Conservation (phyloP, 2,888 invertebrate species). For the Cheilosia grossa region DNA sequence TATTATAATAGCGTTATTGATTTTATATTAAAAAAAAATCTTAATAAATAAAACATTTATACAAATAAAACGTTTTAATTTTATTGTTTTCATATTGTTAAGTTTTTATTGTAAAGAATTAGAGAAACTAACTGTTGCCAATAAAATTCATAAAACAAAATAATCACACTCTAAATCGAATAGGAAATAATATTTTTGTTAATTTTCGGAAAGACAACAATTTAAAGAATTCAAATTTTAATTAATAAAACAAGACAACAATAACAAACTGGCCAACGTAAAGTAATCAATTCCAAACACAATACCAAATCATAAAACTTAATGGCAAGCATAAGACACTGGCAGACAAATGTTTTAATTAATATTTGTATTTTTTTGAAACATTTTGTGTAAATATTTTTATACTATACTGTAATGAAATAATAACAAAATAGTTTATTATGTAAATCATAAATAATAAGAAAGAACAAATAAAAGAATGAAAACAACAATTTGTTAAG, state of each 20-base stretch:
- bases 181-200: background rate
- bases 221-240: background rate
- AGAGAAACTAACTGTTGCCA: conserved; percentile 13
- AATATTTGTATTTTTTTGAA: conserved; percentile 50
- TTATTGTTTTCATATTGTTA: conserved; percentile 45
- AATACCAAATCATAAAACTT: conserved; percentile 13
- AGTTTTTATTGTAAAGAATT: conserved; percentile 46
- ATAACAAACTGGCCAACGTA: conserved; percentile 9
- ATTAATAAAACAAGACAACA: background rate
- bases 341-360: conserved; percentile 20
- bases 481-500: conserved; percentile 32
- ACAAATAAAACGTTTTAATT: conserved; percentile 29
- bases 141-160: conserved; percentile 1
- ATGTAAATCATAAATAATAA: conserved; percentile 67
- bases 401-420: conserved; percentile 79
- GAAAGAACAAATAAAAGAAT: conserved; percentile 65
- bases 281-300: background rate
- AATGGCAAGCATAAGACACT: conserved; percentile 18
- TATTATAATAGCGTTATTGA: conserved; percentile 37
- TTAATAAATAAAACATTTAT: conserved; percentile 45
- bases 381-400: conserved; percentile 80
- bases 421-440: conserved; percentile 75
- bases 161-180: conserved; percentile 13
- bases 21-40: conserved; percentile 51
- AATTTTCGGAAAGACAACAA: background rate